Base-by-base conservation (phyloP, 2,797 vertebrate species). In the Oryzias sinensis region DNA sequence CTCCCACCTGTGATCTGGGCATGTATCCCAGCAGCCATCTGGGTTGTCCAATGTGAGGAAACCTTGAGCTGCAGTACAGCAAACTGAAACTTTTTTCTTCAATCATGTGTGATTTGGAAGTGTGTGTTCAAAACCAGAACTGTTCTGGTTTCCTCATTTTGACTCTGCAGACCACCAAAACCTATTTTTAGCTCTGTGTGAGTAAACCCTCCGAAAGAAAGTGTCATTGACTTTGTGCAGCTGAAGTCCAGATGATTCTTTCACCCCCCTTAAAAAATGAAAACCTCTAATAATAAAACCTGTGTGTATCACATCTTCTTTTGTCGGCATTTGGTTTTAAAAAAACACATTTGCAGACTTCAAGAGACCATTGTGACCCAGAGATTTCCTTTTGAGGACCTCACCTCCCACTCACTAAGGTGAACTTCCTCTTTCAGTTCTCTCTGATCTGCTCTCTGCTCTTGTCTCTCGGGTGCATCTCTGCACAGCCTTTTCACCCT, bases 361-460 rank as follows among this genome's bases (percentile, higher is more conserved):
- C 29, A 49, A 22, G 43, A 33, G 29, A 49, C 24, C 20, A 13
- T 14, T 53, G 6, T 14, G 50, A 4, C 40, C 22, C 24, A 17
- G 43, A 59, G 22, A 56, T 56, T 52, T 54, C 7, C 13, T 56
- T 56, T 59, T 59, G 45, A 42, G 50, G 18, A 72, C 69, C 50
- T 65, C 74, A 68, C 76, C 84, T 87, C 84, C 80, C 65, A 71
- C 65, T 65, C 58, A 6, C 49, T 49, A 17, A 72, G 68, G 72
- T 64, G 56, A 51, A 70, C 71, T 80, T 86, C 83, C 78, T 77
- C 69, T 84, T 84, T 81, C 78, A 72, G 33, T 61, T 73, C 59
- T 33, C 33, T 33, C 67, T 44, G 16, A 58, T 44, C 49, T 14
- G 49, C 13, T 7, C 41, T 53, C 40, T 61, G 18, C 33, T 52